phyloP scores from a whole-genome alignment of 2,113 vertebrate species.

The Cercopithecus mona region DNA sequence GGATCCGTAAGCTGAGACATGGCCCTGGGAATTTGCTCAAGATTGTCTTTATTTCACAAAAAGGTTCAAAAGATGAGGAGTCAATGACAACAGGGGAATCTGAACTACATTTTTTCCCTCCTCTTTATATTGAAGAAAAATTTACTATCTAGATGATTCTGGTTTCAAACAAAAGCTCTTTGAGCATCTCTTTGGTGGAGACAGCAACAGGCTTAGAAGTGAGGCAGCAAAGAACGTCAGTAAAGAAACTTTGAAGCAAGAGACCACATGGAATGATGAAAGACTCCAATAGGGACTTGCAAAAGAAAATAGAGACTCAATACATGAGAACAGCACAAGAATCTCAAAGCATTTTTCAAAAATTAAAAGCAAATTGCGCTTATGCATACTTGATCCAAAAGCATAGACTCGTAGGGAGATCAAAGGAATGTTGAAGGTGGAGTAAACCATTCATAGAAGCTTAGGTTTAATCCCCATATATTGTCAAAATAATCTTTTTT shows the following conservation, averaged over 20 bases:
- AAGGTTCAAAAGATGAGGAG: neutral
- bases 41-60: conserved; percentile 20
- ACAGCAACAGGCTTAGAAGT: neutral
- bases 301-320: neutral
- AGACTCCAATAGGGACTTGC: neutral
- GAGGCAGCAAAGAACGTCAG: neutral
- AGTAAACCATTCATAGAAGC: neutral
- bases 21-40: conserved; percentile 9
- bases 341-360: neutral
- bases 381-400: neutral
- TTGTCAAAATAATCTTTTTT: neutral
- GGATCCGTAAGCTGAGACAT: neutral
- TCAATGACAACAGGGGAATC: neutral
- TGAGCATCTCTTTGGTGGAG: neutral
- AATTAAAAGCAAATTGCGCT: neutral
- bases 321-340: neutral
- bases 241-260: neutral
- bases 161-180: neutral
- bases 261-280: neutral
- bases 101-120: neutral
- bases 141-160: neutral
- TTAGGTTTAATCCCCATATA: neutral
- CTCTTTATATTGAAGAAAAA: neutral
- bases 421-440: neutral
- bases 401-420: neutral